phyloP scores from a whole-genome alignment of 2,113 vertebrate species.

The Oriolus oriolus region DNA sequence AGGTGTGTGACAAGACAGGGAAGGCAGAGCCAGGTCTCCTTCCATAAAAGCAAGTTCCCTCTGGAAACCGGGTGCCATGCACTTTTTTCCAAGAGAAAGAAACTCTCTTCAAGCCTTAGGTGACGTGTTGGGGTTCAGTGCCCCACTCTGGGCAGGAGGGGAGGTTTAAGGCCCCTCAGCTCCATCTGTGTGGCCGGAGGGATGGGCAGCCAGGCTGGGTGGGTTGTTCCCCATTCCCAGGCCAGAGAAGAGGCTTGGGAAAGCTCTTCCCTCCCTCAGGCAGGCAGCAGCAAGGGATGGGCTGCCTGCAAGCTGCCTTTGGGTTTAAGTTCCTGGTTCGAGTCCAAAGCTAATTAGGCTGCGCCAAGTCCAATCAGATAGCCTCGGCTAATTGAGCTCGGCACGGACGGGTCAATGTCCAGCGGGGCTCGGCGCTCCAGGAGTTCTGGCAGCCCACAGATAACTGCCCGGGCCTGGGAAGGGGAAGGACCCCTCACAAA shows the following conservation, averaged over 20 bases:
- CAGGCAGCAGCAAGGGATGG: not conserved
- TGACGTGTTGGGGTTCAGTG: not conserved
- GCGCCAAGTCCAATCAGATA: slow-evolving; percentile 58
- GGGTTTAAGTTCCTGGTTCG: slow-evolving; percentile 15
- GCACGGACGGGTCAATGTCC: slow-evolving; percentile 39
- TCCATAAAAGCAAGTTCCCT: not conserved
- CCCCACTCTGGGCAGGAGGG: not conserved
- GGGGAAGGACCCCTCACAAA: not conserved
- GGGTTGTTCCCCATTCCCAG: not conserved
- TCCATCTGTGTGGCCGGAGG: accelerated
- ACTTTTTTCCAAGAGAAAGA: not conserved
- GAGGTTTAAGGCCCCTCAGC: not conserved
- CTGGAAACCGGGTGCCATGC: not conserved
- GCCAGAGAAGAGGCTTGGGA: not conserved
- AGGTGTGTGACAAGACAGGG: slow-evolving; percentile 50
- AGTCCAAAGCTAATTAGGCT: slow-evolving; percentile 72
- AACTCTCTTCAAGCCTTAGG: not conserved
- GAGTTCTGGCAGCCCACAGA: not conserved
- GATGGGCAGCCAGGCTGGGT: not conserved
- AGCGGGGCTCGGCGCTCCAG: not conserved
- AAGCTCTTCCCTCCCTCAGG: not conserved
- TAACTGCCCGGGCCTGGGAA: slow-evolving; percentile 41
- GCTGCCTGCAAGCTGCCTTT: not conserved
- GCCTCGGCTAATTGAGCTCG: not conserved
- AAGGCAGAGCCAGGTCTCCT: not conserved